These are phyloP conservation scores for Brachionus koreanus DNA, from an alignment of 1,140 invertebrate species.

Conservation along the genomic window DNA sequence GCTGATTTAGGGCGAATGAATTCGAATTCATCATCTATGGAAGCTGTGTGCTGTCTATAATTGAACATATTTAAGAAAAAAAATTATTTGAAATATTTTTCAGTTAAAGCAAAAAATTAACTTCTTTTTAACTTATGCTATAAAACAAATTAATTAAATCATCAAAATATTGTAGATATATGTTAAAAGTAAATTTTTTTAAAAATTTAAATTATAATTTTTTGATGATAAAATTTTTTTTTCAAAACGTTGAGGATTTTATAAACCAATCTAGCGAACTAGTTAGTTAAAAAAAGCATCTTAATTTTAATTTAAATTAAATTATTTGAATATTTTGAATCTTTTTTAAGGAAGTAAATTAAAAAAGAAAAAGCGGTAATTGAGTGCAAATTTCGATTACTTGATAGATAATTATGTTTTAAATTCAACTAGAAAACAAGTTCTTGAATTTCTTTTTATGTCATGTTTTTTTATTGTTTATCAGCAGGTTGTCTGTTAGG, in stretches of 20 bases:
- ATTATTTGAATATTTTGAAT: no score
- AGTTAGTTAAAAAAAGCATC: no score
- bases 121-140: not conserved
- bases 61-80: constrained; percentile 1
- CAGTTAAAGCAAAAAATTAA: not conserved
- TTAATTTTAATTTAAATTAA: not conserved
- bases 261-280: not conserved
- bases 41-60: not conserved
- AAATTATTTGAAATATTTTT: not conserved
- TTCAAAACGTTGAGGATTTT: no score
- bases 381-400: constrained; percentile 11
- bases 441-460: constrained; percentile 1
- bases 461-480: not conserved
- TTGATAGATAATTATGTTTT: constrained; percentile 27
- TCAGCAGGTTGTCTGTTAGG: not conserved
- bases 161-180: not conserved
- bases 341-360: not conserved
- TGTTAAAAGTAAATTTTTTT: no score
- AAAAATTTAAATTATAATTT: no score
- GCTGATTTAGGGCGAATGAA: not conserved
- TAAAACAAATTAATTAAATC: not conserved
- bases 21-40: not conserved
- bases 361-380: constrained; percentile 8
- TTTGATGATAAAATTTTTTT: no score
- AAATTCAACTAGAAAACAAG: not conserved